phyloP scores from a whole-genome alignment of 2,888 invertebrate species.

The Dyspetes luteomarginatus region DNA sequence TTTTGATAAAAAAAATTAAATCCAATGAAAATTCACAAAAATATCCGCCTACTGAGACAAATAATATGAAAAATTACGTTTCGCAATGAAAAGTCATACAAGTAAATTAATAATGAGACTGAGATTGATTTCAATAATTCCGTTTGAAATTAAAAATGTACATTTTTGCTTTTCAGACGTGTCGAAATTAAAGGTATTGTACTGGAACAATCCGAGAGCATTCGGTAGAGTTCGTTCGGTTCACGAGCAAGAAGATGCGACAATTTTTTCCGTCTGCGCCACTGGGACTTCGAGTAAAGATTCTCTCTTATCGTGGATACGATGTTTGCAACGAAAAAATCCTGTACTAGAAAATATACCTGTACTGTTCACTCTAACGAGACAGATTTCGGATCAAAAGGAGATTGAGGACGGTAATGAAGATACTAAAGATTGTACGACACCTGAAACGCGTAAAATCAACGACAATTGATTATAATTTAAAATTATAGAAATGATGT shows the following conservation, averaged over 20 bases:
- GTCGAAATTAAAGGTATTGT: constrained; percentile 86
- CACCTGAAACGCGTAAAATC: constrained; percentile 30
- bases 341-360: constrained; percentile 89
- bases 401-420: constrained; percentile 29
- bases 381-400: constrained; percentile 27
- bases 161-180: constrained; percentile 86
- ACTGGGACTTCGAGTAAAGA: constrained; percentile 96
- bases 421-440: constrained; percentile 5
- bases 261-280: constrained; percentile 93
- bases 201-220: constrained; percentile 84
- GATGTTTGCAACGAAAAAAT: constrained; percentile 91
- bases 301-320: constrained; percentile 96
- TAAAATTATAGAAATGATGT: constrained; percentile 1
- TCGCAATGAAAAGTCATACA: neutral
- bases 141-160: neutral
- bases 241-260: constrained; percentile 97
- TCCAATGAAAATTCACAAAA: too few relatives aligned
- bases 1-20: neutral
- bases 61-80: neutral
- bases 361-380: constrained; percentile 91
- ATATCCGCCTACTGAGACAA: too few relatives aligned
- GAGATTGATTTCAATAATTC: constrained; percentile 4
- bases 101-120: too few relatives aligned
- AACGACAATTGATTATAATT: constrained; percentile 24
- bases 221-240: constrained; percentile 86